Evolutionary conservation across 2,113 vertebrate genomes (phyloP), one percentile per base, ranked within the genome.

Genomic region (Sminthopsis crassicaudata): DNA sequence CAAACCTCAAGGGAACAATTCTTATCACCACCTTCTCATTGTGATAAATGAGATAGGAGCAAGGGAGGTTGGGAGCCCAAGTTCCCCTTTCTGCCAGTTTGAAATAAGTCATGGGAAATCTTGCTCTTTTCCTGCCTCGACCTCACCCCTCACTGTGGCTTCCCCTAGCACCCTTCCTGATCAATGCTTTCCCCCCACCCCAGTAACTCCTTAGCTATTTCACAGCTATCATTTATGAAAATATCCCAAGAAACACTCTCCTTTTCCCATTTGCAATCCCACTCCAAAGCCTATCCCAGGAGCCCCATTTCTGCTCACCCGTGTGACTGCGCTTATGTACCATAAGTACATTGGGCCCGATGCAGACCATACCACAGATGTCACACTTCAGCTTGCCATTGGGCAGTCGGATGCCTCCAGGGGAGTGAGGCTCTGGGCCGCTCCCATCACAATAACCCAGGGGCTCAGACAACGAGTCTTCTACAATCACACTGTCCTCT

Each of bases 301-400:
- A 46, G 1, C 50, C 90, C 91, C 93, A 24, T 11, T 2, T 84
- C 30, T 54, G 53, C 99, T 99, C 97, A 99, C 99, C 99, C 0
- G 99, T 99, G 98, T 99, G 99, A 98, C 99, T 99, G 95, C 99
- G 99, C 93, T 99, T 99, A 98, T 99, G 99, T 96, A 99, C 99
- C 99, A 99, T 99, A 84, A 99, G 99, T 95, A 99, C 99, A 27
- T 99, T 99, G 96, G 99, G 99, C 91, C 99, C 99, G 4, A 99
- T 99, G 98, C 99, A 99, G 96, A 99, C 99, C 99, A 99, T 99
- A 53, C 99, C 99, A 1, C 99, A 99, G 94, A 99, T 98, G 60
- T 99, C 99, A 90, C 99, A 99, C 95, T 99, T 99, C 67, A 99
- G 99, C 96, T 99, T 99, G 97, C 99, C 99, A 0, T 99, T 99